Base-by-base conservation (phyloP, 2,113 vertebrate species). In the Protomyctophum bolini region DNA sequence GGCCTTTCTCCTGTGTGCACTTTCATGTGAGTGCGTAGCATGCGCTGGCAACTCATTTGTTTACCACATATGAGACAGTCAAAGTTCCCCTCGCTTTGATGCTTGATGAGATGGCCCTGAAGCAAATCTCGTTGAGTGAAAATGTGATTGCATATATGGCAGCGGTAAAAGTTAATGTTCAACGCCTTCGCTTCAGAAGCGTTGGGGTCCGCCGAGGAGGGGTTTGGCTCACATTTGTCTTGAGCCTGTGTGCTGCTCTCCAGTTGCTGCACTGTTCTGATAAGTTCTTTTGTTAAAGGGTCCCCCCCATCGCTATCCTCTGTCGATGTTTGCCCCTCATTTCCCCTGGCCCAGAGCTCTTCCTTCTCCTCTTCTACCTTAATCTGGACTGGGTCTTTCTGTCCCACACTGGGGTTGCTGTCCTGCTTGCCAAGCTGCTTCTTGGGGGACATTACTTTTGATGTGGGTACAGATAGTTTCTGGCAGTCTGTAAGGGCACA, bases 61-160 rank as follows among this genome's bases (percentile, higher is more conserved):
- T 87, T 83, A 46, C 86, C 86, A 8, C 85, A 87, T 46, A 83
- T 68, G 55, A 81, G 80, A 56, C 83, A 87, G 73, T 81, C 73
- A n/a, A 83, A 85, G 75, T 79, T 83, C 0, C 55, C 50, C 41
- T 69, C 79, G 71, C 52, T 10, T 10, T 81, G 70, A 1, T 87
- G 86, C 0, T 68, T 85, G 71, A 81, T 85, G 6, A 85, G 78
- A 60, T 85, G 86, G 78, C 80, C 77, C 0, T 78, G 81, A 0
- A 87, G 73, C 66, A 83, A 73, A 0, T 41, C 51, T 55, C 80
- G 81, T 47, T 85, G 83, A 14, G 83, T 85, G 68, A 83, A 85
- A 10, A 83, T 79, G 59, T 73, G 75, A 71, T 83, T 85, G 69
- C 86, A 85, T 58, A 87, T 77, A 76, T 87, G 86, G 68, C 86